Percentiles rank a stretch among this genome's conserved stretches.
phyloP scores from a whole-genome alignment of 1,140 invertebrate genomes.

The Anastrepha ludens region DNA sequence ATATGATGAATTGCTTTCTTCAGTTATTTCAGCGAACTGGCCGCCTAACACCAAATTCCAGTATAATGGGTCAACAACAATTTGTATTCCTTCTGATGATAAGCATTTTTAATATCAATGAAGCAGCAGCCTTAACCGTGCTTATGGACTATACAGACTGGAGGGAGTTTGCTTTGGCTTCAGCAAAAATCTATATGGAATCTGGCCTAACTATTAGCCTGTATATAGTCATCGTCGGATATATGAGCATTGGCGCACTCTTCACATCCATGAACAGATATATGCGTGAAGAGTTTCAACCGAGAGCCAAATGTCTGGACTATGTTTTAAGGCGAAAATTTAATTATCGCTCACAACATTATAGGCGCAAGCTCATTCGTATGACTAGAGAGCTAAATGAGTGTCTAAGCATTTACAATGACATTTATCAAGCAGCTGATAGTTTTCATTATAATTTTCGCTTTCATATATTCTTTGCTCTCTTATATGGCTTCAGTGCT shows the following conservation, averaged over 20 bases:
- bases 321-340: neutral
- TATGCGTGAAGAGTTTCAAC: conserved; percentile 21
- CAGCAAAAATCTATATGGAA: neutral
- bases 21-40: neutral
- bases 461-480: neutral
- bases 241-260: conserved; percentile 37
- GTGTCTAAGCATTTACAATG: neutral
- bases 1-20: neutral
- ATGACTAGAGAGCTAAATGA: conserved; percentile 1
- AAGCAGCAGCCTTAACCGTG: neutral
- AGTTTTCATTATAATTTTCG: neutral
- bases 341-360: neutral
- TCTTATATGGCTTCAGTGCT: neutral
- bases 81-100: neutral
- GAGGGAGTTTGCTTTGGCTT: neutral
- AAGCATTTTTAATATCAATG: neutral
- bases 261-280: neutral
- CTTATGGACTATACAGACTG: neutral
- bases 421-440: neutral
- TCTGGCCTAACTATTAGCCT: neutral
- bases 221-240: neutral
- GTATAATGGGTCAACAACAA: neutral
- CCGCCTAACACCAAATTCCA: neutral
- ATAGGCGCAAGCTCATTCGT: neutral
- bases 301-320: neutral